Evolutionary conservation across 1,140 invertebrate genomes (phyloP), one percentile per base, ranked within the genome.

Genomic region (Bombus picipes): DNA sequence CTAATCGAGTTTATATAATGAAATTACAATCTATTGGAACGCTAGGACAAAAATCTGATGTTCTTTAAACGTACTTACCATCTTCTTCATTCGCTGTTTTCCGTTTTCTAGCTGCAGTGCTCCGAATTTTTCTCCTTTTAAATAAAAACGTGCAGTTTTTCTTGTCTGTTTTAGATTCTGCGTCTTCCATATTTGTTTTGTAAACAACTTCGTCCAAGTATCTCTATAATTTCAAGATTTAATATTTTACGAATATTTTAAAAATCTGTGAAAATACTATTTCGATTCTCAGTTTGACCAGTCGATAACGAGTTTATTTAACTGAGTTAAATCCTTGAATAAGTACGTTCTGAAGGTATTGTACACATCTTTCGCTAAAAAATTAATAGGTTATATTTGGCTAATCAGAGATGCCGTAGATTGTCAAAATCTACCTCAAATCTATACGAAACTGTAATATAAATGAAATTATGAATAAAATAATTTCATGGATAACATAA

Each of bases 61-160:
- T 53, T 75, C 66, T 37, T 76, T 72, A 13, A 34, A 62, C 62
- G 9, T 59, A 85, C 89, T 89, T 81, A 94, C 93, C 91, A 75
- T 90, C 86, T 18, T 88, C 83, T 12, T 85, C 79, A 22, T 90
- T 84, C 0, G 88, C 85, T 43, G 81, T 88, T 80, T 93, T 93
- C n/a, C 95, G 92, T 92, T 95, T 96, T 86, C 96, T 91, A 15
- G 92, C 85, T 4, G 90, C 91, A 72, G 91, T 91, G 47, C 92
- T 93, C 79, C 92, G 91, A 43, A 94, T 90, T 81, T 93, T 94
- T 8, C 95, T 91, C 83, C 95, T 95, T 90, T 96, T 96, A 85
- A 96, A 96, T 25, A 93, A 77, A 92, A 95, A 94, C 70, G 88
- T 93, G 59, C 92, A 92, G 71, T 90, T 93, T 68, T 93, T 92